A percentile compares a stretch with the other conserved stretches of the same genome.
Conservation (phyloP, 2,797 vertebrate species). For the Hyperoplus immaculatus region DNA sequence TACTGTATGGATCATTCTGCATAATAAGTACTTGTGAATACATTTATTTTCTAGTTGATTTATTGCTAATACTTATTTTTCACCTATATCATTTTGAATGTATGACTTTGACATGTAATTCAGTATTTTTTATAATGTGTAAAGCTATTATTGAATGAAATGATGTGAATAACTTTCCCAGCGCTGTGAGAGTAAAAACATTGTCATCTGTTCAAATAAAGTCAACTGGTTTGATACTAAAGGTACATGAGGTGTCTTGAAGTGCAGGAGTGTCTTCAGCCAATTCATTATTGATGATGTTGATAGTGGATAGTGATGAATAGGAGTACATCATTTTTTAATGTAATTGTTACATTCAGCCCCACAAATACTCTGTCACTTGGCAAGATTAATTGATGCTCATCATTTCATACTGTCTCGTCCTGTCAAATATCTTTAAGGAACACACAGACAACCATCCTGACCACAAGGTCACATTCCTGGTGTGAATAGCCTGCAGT, state of each 20-base stretch:
- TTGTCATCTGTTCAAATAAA: neutral
- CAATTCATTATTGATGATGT: constrained; percentile 66
- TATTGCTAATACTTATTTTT: neutral
- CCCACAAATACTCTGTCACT: neutral
- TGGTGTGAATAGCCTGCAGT: constrained; percentile 49
- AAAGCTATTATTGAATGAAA: neutral
- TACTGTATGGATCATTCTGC: neutral
- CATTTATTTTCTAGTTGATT: neutral
- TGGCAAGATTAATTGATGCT: neutral
- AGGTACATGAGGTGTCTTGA: neutral
- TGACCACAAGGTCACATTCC: constrained; percentile 63
- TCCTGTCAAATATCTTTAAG: constrained; percentile 24
- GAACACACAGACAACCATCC: constrained; percentile 2
- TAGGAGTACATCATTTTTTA: constrained; percentile 50
- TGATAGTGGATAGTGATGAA: constrained; percentile 53
- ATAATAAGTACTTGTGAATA: neutral
- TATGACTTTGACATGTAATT: neutral
- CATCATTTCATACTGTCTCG: constrained; percentile 3
- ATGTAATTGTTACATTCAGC: constrained; percentile 30
- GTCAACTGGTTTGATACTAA: neutral
- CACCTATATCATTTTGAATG: too few relatives aligned
- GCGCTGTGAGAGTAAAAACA: neutral
- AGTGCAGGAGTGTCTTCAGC: neutral
- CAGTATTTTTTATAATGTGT: neutral
- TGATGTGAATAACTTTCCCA: neutral